Base-by-base conservation (phyloP, 2,797 vertebrate genomes). In the Amphiprion clarkii region DNA sequence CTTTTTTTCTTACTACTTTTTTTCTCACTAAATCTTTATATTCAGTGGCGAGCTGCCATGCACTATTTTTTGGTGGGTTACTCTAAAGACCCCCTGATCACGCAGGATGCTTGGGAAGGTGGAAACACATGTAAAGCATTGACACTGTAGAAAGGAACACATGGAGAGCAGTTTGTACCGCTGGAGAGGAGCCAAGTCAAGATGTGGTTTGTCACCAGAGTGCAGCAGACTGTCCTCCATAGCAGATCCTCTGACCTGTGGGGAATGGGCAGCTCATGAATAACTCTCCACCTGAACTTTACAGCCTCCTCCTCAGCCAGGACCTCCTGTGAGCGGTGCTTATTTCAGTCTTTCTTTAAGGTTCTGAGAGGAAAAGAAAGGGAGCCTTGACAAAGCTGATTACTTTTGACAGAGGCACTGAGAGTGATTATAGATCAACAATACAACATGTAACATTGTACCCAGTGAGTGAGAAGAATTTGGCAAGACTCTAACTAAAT, bases 391-490 rank as follows among this genome's bases (percentile, higher is more conserved):
- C 33, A 21, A 76, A 33, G 58, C 27, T 72, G 78, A 84, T 67
- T 75, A 33, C 40, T 74, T 71, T 16, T 80, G 86, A 85, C 75
- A 74, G 86, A 81, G 51, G 78, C 66, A 77, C 60, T 75, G 81
- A 81, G 72, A 88, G 58, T 84, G 77, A 85, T 85, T 87, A 85
- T 59, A 74, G 76, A 80, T 74, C n/a, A 49, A 70, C 54, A 4
- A 44, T 53, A 9, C 63, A 78, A 54, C 39, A 49, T 59, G 62
- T 69, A 69, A 72, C 74, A 44, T 70, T 81, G 81, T 54, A 76
- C 54, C 49, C 31, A 36, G 53, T n/a, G 49, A 76, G 63, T 25
- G 66, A 62, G 44, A 71, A 52, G 61, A 80, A 58, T 68, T 67
- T 85, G 82, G 74, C 79, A 83, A 61, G 54, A 40, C 58, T 76